phyloP scores from a whole-genome alignment of 2,113 vertebrate species.

The Ursus arctos region DNA sequence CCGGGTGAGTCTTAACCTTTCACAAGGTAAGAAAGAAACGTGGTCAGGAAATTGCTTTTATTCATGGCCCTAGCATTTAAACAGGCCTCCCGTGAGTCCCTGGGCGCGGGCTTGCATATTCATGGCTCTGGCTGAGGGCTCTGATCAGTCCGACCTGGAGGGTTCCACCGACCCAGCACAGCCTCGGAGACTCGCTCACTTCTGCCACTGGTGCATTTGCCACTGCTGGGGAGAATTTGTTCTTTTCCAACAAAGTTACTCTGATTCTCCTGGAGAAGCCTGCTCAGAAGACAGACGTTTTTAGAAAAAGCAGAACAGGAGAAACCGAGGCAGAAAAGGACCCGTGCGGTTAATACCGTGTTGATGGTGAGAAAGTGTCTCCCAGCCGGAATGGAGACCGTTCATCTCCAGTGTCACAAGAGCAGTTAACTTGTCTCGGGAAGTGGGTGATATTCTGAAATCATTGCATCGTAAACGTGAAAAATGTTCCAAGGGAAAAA shows the following conservation, averaged over 20 bases:
- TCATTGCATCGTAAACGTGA: fast-evolving
- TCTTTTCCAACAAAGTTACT: not conserved
- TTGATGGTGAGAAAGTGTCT: fast-evolving
- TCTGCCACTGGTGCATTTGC: not conserved
- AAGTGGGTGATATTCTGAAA: not conserved
- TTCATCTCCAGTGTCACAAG: fast-evolving
- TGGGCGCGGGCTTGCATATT: not conserved
- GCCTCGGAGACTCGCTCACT: not conserved
- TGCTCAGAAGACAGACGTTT: not conserved
- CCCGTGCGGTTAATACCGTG: fast-evolving
- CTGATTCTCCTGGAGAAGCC: not conserved
- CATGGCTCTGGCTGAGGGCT: too few species aligned
- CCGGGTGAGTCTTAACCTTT: not conserved
- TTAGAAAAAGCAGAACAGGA: not conserved
- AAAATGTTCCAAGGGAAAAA: not conserved
- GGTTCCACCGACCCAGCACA: not conserved
- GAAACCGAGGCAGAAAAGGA: not conserved
- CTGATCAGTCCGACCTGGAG: fast-evolving
- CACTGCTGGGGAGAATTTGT: not conserved
- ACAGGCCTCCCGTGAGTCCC: not conserved
- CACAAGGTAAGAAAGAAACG: not conserved
- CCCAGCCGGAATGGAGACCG: fast-evolving
- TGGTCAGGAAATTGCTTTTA: not conserved
- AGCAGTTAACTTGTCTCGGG: fast-evolving
- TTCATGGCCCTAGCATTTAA: not conserved